Evolutionary conservation across 2,113 vertebrate species (phyloP).

Genomic region (Picathartes gymnocephalus): DNA sequence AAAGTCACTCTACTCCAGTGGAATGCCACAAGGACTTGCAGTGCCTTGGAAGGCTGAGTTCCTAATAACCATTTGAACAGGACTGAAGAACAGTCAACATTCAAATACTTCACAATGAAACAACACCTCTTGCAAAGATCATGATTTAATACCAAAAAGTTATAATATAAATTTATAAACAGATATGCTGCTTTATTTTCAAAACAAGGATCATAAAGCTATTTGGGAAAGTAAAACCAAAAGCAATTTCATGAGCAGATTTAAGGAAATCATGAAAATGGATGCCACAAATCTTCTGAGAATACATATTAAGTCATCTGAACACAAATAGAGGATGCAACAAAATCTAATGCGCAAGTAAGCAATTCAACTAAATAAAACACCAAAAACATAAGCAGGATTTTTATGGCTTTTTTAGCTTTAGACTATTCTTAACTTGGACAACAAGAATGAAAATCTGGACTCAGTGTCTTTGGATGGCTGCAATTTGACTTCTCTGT

Average conservation of each 20-base stretch:
- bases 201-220: neutral
- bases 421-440: neutral
- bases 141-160: neutral
- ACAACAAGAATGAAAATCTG: neutral
- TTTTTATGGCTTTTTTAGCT: neutral
- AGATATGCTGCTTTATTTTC: neutral
- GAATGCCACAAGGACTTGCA: neutral
- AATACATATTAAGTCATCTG: neutral
- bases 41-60: neutral
- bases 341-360: neutral
- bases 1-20: neutral
- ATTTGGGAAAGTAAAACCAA: neutral
- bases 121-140: neutral
- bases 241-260: neutral
- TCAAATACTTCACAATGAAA: neutral
- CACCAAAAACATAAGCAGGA: neutral
- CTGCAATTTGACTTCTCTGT: neutral
- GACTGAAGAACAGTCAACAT: neutral
- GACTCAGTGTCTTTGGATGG: neutral
- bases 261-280: constrained; percentile 11
- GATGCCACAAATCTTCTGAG: neutral
- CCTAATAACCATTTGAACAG: neutral
- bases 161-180: neutral
- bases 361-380: neutral
- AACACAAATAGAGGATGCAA: neutral